Evolutionary conservation across 2,797 vertebrate species (phyloP).

Genomic region (Trachurus trachurus): DNA sequence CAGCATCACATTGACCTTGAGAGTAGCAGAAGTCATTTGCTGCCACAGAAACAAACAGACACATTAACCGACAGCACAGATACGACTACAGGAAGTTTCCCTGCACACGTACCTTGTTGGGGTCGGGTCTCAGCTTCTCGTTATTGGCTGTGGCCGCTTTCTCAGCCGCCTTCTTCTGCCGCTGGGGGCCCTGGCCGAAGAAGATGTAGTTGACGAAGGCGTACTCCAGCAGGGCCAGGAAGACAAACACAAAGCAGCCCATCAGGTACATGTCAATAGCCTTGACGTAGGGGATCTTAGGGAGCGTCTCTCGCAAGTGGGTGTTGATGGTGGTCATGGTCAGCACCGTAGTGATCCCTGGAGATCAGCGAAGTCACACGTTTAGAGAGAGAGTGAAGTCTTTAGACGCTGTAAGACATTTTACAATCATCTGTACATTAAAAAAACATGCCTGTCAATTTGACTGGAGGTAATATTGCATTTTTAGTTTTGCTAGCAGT

Average conservation of each 20-base stretch:
- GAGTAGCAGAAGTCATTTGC: constrained; percentile 75
- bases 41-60: constrained; percentile 75
- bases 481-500: background rate
- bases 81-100: constrained; percentile 34
- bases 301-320: constrained; percentile 97
- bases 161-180: constrained; percentile 98
- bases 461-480: background rate
- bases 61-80: constrained; percentile 76
- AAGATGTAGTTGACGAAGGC: constrained; percentile 99
- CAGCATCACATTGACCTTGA: constrained; percentile 83
- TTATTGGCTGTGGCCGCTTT: constrained; percentile 96
- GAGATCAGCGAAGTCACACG: constrained; percentile 66
- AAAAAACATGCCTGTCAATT: background rate
- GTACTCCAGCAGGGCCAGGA: constrained; percentile 97
- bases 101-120: constrained; percentile 91
- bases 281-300: constrained; percentile 99
- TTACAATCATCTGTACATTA: constrained; percentile 10
- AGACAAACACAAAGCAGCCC: constrained; percentile 99
- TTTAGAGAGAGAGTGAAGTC: constrained; percentile 50
- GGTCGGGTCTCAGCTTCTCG: constrained; percentile 95
- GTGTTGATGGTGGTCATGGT: constrained; percentile 99
- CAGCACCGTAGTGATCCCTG: constrained; percentile 98
- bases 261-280: constrained; percentile 99
- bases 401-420: constrained; percentile 12
- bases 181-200: constrained; percentile 97